Evolutionary conservation across 2,888 invertebrate species (phyloP).

Genomic region (Andrena trimmerana): DNA sequence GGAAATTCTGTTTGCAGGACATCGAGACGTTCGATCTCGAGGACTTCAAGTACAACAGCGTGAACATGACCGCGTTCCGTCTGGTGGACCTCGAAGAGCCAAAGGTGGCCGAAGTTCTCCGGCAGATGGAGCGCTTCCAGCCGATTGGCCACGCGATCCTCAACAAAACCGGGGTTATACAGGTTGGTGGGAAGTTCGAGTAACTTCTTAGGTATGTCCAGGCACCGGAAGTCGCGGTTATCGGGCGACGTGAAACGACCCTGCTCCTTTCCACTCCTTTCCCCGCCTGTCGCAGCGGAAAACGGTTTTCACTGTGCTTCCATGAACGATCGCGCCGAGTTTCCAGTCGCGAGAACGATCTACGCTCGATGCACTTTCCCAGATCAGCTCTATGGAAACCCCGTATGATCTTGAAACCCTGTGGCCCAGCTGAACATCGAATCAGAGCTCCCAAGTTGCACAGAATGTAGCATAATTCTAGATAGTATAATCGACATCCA

Average conservation of each 20-base stretch:
- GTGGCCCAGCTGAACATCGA: neutral
- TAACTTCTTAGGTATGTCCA: conserved; percentile 44
- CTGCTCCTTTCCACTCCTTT: neutral
- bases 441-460: neutral
- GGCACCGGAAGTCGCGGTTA: conserved; percentile 45
- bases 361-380: neutral
- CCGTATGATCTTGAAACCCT: neutral
- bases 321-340: conserved; percentile 1
- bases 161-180: conserved; percentile 89
- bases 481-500: too few relatives aligned
- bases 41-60: conserved; percentile 96
- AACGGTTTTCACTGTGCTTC: conserved; percentile 26
- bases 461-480: too few relatives aligned
- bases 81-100: conserved; percentile 93
- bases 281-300: conserved; percentile 25
- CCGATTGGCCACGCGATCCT: conserved; percentile 93
- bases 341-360: neutral
- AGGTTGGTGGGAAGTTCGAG: conserved; percentile 85
- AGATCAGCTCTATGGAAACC: neutral
- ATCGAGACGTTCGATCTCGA: conserved; percentile 95
- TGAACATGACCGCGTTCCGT: conserved; percentile 97
- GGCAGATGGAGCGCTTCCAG: conserved; percentile 95
- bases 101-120: conserved; percentile 90
- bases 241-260: conserved; percentile 11
- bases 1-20: conserved; percentile 87